Conservation (phyloP, 2,888 invertebrate species). For the Nezara viridula region DNA sequence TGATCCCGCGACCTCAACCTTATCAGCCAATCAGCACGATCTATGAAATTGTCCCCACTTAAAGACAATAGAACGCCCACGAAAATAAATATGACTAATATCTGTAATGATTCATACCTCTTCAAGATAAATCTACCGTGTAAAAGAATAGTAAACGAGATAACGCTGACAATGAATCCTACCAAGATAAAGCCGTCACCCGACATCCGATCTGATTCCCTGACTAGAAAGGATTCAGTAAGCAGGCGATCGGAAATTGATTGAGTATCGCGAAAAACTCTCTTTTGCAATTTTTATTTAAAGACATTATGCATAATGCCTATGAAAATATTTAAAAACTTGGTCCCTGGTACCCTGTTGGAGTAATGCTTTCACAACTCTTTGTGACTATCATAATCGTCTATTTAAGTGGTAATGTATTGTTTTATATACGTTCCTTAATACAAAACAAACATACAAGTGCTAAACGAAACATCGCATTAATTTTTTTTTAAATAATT, state of each 20-base stretch:
- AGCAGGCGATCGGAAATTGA: not conserved
- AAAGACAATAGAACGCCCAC: constrained; percentile 46
- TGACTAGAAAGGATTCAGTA: not conserved
- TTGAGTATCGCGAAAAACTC: not conserved
- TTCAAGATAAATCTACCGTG: not conserved
- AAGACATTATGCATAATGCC: too few relatives aligned
- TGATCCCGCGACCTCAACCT: constrained; percentile 39
- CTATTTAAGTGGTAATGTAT: too few relatives aligned
- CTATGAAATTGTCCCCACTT: constrained; percentile 49
- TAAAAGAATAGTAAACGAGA: constrained; percentile 11
- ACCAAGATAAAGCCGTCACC: not conserved
- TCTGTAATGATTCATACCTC: not conserved
- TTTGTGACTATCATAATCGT: too few relatives aligned
- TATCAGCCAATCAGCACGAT: constrained; percentile 45
- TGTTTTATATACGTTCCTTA: too few relatives aligned
- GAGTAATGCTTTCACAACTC: too few relatives aligned
- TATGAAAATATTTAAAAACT: too few relatives aligned
- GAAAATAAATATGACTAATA: constrained; percentile 47
- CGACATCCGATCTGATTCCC: not conserved
- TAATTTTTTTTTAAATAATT: too few relatives aligned
- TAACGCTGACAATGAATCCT: not conserved
- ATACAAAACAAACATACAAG: too few relatives aligned
- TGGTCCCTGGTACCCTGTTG: too few relatives aligned
- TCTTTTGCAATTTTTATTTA: not conserved
- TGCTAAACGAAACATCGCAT: too few relatives aligned